Evolutionary conservation across 2,888 invertebrate genomes (phyloP).

Genomic region (Elgonia sp.): DNA sequence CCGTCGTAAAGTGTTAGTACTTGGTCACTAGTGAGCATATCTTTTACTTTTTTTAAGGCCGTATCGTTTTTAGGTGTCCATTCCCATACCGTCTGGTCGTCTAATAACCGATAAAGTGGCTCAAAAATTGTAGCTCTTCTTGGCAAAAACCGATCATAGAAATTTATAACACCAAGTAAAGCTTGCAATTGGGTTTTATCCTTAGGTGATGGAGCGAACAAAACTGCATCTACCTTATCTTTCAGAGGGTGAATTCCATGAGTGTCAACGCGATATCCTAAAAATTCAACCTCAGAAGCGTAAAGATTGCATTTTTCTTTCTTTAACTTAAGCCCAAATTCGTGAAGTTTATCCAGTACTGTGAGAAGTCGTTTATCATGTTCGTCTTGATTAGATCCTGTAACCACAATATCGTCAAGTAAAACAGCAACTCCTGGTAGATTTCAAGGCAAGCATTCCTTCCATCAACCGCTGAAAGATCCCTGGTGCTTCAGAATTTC

Average conservation of each 20-base stretch:
- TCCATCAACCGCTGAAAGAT: constrained; percentile 73
- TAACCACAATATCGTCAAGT: constrained; percentile 36
- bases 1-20: constrained; percentile 53
- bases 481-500: constrained; percentile 67
- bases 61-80: neutral
- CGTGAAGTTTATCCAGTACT: constrained; percentile 6
- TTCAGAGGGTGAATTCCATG: neutral
- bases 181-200: neutral
- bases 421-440: constrained; percentile 25
- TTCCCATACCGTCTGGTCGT: neutral
- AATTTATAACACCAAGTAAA: neutral
- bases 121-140: neutral
- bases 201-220: neutral
- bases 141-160: neutral
- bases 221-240: neutral
- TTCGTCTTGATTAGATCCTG: neutral
- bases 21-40: neutral
- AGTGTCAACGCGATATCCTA: neutral
- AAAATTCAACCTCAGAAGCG: neutral
- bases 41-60: neutral
- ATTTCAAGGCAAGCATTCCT: constrained; percentile 47
- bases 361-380: constrained; percentile 24
- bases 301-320: neutral
- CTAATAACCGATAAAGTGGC: neutral
- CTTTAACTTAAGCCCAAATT: neutral